phyloP scores from a whole-genome alignment of 2,113 vertebrate species.

The Meriones unguiculatus region DNA sequence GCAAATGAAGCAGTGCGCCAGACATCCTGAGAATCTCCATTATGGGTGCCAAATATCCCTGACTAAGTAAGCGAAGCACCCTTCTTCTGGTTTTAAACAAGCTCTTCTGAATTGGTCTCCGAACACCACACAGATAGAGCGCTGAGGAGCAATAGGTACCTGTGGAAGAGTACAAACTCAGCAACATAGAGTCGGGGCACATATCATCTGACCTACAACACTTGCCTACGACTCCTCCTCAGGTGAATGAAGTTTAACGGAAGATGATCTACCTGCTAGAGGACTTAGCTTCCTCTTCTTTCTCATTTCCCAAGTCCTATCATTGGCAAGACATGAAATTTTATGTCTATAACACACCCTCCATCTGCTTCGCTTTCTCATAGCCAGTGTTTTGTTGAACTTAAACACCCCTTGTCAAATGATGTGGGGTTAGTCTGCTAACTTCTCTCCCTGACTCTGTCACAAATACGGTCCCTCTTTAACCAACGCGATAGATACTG shows the following conservation, averaged over 20 bases:
- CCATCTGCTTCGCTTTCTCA: neutral
- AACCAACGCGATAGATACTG: neutral
- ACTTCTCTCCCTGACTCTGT: neutral
- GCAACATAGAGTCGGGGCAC: neutral
- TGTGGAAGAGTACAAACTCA: neutral
- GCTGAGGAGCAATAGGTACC: neutral
- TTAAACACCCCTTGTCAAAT: neutral
- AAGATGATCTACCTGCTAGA: neutral
- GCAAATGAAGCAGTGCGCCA: neutral
- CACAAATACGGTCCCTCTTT: neutral
- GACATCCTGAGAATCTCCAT: neutral
- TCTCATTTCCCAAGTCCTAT: neutral
- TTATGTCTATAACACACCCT: accelerated
- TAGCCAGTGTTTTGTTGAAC: neutral
- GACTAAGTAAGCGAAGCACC: neutral
- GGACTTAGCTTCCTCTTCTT: neutral
- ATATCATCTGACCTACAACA: neutral
- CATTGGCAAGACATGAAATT: neutral
- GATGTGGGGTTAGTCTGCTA: neutral
- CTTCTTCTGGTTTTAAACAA: neutral
- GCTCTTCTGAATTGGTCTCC: neutral
- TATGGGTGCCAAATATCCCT: neutral
- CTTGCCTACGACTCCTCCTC: neutral
- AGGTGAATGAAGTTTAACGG: neutral
- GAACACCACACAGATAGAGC: neutral